Conservation (phyloP, 2,113 vertebrate species). For the Thunnus thynnus region DNA sequence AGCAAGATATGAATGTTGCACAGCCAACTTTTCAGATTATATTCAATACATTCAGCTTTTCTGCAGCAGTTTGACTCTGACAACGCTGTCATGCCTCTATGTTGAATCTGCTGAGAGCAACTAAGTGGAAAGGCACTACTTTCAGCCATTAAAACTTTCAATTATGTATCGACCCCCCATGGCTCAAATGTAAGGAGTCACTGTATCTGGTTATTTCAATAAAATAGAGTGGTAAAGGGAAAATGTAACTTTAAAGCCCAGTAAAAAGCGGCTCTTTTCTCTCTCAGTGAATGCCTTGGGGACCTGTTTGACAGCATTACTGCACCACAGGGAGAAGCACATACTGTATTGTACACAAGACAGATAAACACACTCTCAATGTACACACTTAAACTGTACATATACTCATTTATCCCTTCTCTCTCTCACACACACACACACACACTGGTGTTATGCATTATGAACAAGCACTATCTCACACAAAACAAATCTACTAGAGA, state of each 20-base stretch:
- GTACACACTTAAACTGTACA: conserved; percentile 14
- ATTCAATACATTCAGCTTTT: conserved; percentile 21
- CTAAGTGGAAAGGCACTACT: conserved; percentile 40
- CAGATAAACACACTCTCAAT: neutral
- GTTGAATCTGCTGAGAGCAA: conserved; percentile 37
- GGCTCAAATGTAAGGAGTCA: conserved; percentile 34
- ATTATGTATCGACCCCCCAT: conserved; percentile 49
- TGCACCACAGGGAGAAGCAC: conserved; percentile 32
- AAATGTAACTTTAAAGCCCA: conserved; percentile 40
- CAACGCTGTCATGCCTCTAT: conserved; percentile 6
- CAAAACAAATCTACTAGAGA: conserved; percentile 2
- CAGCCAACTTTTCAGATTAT: conserved; percentile 23
- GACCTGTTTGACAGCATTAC: conserved; percentile 46
- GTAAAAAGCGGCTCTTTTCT: conserved; percentile 49
- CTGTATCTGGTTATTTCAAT: conserved; percentile 41
- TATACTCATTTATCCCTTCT: conserved; percentile 4
- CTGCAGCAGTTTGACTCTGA: conserved; percentile 29
- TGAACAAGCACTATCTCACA: conserved; percentile 1
- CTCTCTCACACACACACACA: too few relatives aligned
- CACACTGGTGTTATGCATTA: neutral
- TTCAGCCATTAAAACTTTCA: conserved; percentile 67
- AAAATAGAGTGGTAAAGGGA: conserved; percentile 19
- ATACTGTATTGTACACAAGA: conserved; percentile 24
- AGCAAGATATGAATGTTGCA: conserved; percentile 10
- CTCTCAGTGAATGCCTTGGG: conserved; percentile 24